Evolutionary conservation across 2,797 vertebrate species (phyloP).

Genomic region (Eulemur albifrons): DNA sequence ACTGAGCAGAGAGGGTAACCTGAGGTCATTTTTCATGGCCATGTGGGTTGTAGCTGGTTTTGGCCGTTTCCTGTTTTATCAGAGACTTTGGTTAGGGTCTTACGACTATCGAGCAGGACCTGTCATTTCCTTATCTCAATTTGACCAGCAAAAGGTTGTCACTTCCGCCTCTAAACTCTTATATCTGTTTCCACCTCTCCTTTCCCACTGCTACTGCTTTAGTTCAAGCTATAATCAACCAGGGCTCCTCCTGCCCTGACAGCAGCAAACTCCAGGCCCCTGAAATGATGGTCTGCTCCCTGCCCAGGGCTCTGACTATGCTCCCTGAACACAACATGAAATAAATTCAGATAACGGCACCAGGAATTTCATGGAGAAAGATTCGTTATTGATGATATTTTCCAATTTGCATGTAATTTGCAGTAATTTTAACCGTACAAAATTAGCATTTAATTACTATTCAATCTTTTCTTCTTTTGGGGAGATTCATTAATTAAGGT

Average conservation of each 20-base stretch:
- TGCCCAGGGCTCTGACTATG: background rate
- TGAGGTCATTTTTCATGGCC: no score
- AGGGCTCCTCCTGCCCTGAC: background rate
- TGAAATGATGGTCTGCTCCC: background rate
- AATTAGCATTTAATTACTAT: conserved; percentile 65
- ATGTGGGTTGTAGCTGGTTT: background rate
- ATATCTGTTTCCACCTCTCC: background rate
- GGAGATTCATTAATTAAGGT: conserved; percentile 52
- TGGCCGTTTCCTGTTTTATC: background rate
- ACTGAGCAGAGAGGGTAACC: no score
- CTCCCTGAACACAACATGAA: background rate
- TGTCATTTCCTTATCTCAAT: no score
- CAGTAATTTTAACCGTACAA: conserved; percentile 44
- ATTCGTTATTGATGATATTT: conserved; percentile 42
- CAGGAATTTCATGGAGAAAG: conserved; percentile 24
- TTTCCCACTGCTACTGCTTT: background rate
- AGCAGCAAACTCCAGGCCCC: background rate
- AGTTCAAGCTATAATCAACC: background rate
- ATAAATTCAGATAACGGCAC: background rate
- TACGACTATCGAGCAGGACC: background rate
- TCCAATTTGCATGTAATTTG: conserved; percentile 53
- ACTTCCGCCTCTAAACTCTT: background rate
- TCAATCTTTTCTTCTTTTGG: conserved; percentile 47
- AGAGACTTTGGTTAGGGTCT: background rate
- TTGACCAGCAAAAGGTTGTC: background rate